Conservation (phyloP, 2,113 vertebrate species). For the Natator depressus region DNA sequence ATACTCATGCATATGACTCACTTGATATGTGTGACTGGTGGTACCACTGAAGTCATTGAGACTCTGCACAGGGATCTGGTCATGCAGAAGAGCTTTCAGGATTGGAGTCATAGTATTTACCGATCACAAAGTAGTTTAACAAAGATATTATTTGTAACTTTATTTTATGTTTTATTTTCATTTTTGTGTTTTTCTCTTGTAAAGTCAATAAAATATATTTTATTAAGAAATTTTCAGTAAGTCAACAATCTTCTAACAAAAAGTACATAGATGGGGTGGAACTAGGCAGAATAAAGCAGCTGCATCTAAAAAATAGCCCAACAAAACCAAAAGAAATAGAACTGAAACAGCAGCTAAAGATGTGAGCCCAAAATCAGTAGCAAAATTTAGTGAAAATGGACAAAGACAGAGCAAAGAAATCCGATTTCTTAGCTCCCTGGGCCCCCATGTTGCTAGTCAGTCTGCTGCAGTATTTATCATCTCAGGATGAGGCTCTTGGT, state of each 20-base stretch:
- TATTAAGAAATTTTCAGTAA: not conserved
- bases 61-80: not conserved
- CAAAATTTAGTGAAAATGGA: not conserved
- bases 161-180: not conserved
- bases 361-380: not conserved
- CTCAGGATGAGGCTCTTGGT: not conserved
- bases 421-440: not conserved
- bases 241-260: not conserved
- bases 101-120: not conserved
- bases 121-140: not conserved
- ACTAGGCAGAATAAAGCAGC: not conserved
- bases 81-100: not conserved
- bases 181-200: not conserved
- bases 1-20: not conserved
- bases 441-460: not conserved
- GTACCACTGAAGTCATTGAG: not conserved
- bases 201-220: not conserved
- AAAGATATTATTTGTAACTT: not conserved
- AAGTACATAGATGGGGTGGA: not conserved
- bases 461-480: not conserved
- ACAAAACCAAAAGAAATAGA: not conserved
- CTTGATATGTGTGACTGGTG: not conserved
- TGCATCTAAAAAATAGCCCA: not conserved
- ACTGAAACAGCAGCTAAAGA: not conserved
- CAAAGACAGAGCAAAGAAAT: not conserved